Percentiles rank a stretch among this genome's conserved stretches.
phyloP scores from a whole-genome alignment of 2,113 vertebrate species.

The Protomyctophum bolini region DNA sequence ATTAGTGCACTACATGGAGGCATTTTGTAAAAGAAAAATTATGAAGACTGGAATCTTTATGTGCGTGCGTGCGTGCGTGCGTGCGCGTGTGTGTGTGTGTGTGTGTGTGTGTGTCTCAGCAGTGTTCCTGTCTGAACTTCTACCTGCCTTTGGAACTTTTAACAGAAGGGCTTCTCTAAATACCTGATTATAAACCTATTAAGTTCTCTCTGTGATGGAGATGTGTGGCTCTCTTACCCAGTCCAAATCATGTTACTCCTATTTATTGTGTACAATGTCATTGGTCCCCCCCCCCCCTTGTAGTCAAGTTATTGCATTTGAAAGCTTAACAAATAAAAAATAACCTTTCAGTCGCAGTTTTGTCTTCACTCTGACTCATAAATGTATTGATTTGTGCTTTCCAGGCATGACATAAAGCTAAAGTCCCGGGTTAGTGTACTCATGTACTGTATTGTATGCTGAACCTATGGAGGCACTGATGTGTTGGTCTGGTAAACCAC shows the following conservation, averaged over 20 bases:
- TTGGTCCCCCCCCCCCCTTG: conserved; percentile 47
- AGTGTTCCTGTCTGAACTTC: conserved; percentile 2
- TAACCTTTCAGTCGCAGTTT: conserved; percentile 27
- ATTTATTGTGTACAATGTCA: conserved; percentile 76
- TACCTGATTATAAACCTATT: background rate
- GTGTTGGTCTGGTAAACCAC: too few species aligned
- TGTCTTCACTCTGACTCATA: background rate
- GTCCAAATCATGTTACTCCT: conserved; percentile 55
- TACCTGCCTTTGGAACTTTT: conserved; percentile 40
- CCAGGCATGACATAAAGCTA: background rate
- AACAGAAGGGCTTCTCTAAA: conserved; percentile 20
- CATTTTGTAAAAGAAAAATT: conserved; percentile 14
- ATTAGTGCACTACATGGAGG: conserved; percentile 21
- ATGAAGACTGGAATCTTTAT: conserved; percentile 65
- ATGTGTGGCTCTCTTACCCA: conserved; percentile 33
- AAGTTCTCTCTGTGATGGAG: conserved; percentile 30
- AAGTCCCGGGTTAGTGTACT: too few species aligned
- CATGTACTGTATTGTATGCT: too few species aligned
- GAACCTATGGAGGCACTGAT: too few species aligned
- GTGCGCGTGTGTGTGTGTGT: background rate
- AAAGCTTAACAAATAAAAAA: conserved; percentile 74
- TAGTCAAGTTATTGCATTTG: conserved; percentile 67
- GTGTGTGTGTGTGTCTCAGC: conserved; percentile 7
- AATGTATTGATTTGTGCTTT: background rate
- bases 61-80: background rate